Conservation (phyloP, 2,888 invertebrate genomes). For the Andrena flavipes region DNA sequence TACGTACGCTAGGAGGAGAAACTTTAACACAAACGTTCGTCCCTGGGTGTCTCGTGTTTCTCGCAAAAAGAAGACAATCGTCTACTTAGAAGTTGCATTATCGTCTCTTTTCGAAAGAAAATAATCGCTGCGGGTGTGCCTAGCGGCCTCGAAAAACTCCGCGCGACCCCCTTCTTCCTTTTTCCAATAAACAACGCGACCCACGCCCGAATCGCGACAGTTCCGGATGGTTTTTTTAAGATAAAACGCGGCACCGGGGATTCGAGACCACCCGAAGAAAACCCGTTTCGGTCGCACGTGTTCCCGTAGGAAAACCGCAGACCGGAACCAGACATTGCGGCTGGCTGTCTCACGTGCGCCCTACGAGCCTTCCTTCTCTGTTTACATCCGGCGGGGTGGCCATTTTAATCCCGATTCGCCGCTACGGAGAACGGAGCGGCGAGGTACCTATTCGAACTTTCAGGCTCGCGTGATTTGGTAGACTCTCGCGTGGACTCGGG, state of each 20-base stretch:
- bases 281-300: conserved; percentile 69
- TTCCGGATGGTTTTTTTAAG: conserved; percentile 67
- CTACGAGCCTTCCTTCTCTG: conserved; percentile 46
- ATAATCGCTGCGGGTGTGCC: background rate
- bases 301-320: conserved; percentile 74
- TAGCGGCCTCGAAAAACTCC: background rate
- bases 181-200: conserved; percentile 16
- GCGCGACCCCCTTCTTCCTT: conserved; percentile 4
- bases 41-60: background rate
- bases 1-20: background rate
- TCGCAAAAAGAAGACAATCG: background rate
- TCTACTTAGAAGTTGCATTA: background rate
- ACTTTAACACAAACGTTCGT: too few species aligned
- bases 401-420: conserved; percentile 54
- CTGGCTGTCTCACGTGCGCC: conserved; percentile 50
- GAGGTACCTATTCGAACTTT: background rate
- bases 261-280: conserved; percentile 70
- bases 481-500: background rate
- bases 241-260: conserved; percentile 59
- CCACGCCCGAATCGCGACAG: conserved; percentile 40
- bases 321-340: conserved; percentile 71
- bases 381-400: conserved; percentile 59
- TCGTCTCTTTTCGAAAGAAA: conserved; percentile 6
- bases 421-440: background rate
- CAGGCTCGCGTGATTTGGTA: background rate